Conservation (phyloP, 35 echinoderm and acorn worm genomes). For the Eucidaris tribuloides region DNA sequence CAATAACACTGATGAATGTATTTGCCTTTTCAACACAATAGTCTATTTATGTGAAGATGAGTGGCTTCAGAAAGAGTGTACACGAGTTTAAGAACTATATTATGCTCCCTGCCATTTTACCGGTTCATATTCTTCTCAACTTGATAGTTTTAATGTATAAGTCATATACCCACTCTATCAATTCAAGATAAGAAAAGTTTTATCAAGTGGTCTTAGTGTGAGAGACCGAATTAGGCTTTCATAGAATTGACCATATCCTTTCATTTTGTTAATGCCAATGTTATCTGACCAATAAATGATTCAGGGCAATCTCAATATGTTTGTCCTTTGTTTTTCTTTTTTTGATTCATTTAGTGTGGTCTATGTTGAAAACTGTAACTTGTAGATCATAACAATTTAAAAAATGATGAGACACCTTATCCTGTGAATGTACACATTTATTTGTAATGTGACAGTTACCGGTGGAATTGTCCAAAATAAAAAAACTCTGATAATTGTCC, state of each 20-base stretch:
- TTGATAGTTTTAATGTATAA: background rate
- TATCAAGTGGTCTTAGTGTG: too few relatives aligned
- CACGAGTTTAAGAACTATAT: too few relatives aligned
- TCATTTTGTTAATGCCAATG: background rate
- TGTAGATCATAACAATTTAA: background rate
- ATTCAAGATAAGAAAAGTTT: constrained; percentile 12
- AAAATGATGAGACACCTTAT: too few relatives aligned
- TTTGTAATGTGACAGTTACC: background rate
- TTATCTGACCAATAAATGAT: background rate
- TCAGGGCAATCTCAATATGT: background rate
- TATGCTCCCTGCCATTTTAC: background rate
- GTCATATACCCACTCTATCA: constrained; percentile 11
- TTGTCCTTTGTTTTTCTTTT: background rate
- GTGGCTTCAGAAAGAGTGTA: too few relatives aligned
- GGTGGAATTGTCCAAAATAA: background rate
- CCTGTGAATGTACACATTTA: too few relatives aligned
- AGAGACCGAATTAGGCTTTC: too few relatives aligned
- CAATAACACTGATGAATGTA: too few relatives aligned
- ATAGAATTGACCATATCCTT: too few relatives aligned
- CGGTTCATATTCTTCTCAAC: background rate
- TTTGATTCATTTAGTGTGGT: background rate
- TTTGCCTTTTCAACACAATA: too few relatives aligned
- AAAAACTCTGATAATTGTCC: too few relatives aligned
- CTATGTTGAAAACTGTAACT: background rate
- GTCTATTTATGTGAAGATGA: too few relatives aligned